Evolutionary conservation across 1,140 invertebrate genomes (phyloP).

Genomic region (Drosophila eugracilis): DNA sequence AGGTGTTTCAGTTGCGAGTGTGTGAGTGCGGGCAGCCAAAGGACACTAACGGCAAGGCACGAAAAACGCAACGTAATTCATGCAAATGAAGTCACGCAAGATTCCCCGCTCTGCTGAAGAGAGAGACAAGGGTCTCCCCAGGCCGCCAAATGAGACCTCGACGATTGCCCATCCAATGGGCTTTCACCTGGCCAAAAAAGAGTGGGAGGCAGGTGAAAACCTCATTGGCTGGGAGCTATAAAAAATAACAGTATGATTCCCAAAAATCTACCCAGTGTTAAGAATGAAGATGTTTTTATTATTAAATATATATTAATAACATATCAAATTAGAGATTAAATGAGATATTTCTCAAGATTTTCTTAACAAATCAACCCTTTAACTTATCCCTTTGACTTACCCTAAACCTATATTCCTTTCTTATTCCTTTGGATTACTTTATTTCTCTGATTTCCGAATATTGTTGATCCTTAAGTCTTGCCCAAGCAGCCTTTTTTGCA

Average conservation of each 20-base stretch:
- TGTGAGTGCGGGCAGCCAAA: slow-evolving; percentile 41
- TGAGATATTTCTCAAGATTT: too few relatives aligned
- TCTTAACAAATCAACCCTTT: too few relatives aligned
- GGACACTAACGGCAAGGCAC: slow-evolving; percentile 63
- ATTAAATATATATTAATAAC: too few relatives aligned
- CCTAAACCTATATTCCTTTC: too few relatives aligned
- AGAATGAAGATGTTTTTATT: too few relatives aligned
- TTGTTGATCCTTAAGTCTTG: background rate
- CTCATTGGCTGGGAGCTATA: slow-evolving; percentile 2
- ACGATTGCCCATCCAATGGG: slow-evolving; percentile 58
- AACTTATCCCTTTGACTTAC: background rate
- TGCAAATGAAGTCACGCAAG: slow-evolving; percentile 84
- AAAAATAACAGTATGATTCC: too few relatives aligned
- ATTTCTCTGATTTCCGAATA: background rate
- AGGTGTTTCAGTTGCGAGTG: slow-evolving; percentile 6
- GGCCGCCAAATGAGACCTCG: slow-evolving; percentile 7
- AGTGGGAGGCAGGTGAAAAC: slow-evolving; percentile 2
- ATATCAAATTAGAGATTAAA: too few relatives aligned
- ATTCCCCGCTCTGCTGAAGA: slow-evolving; percentile 11
- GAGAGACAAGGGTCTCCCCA: slow-evolving; percentile 15
- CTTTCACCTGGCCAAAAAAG: slow-evolving; percentile 25
- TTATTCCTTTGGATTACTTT: background rate
- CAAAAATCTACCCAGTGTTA: too few relatives aligned
- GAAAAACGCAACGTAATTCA: slow-evolving; percentile 75
- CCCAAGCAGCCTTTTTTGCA: background rate